phyloP scores from a whole-genome alignment of 1,140 invertebrate species.

The Eumeta japonica region DNA sequence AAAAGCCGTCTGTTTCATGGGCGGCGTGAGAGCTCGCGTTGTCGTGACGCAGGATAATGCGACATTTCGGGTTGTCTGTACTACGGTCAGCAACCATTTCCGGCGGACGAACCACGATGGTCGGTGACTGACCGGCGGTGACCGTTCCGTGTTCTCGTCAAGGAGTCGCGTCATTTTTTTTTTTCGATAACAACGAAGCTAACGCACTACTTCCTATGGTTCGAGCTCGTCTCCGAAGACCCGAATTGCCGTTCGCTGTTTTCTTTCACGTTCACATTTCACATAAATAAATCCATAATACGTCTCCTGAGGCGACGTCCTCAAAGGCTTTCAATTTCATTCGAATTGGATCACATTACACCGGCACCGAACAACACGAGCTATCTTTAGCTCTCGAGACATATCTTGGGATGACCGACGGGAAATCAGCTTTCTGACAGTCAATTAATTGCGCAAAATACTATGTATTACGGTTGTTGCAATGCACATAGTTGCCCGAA shows the following conservation, averaged over 20 bases:
- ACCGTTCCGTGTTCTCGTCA: slow-evolving; percentile 11
- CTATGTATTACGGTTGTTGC: background rate
- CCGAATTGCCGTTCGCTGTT: slow-evolving; percentile 18
- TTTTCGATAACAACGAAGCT: slow-evolving; percentile 18
- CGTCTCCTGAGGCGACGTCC: too few species aligned
- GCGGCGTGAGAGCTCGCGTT: slow-evolving; percentile 2
- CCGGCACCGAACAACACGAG: too few species aligned
- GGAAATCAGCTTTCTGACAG: background rate
- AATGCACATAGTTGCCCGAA: too few species aligned
- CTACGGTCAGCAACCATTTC: slow-evolving; percentile 11
- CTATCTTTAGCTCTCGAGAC: background rate
- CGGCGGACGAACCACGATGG: slow-evolving; percentile 22
- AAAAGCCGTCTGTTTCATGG: background rate
- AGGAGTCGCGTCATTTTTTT: slow-evolving; percentile 17
- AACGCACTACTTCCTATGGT: slow-evolving; percentile 29
- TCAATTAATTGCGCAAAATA: slow-evolving; percentile 1
- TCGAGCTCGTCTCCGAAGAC: slow-evolving; percentile 31
- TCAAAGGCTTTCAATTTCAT: too few species aligned
- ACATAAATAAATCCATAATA: background rate
- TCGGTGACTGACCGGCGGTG: slow-evolving; percentile 18
- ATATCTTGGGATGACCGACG: background rate
- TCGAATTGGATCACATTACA: too few species aligned
- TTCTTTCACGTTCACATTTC: slow-evolving; percentile 10
- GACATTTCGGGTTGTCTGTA: slow-evolving; percentile 7
- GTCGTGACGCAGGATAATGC: slow-evolving; percentile 1